Conservation (phyloP, 2,113 vertebrate species). For the Pampusana beccarii region DNA sequence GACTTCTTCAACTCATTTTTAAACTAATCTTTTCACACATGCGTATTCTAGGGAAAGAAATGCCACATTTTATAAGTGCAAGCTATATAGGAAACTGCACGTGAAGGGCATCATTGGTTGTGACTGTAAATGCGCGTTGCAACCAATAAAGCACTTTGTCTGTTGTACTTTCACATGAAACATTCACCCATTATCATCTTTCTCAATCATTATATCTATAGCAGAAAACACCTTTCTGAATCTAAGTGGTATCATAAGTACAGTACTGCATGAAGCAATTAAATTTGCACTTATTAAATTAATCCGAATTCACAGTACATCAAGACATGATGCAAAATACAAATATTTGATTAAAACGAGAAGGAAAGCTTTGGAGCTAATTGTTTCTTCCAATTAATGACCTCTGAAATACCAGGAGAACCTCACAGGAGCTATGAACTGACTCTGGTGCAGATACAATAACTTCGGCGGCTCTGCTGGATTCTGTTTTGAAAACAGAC, state of each 20-base stretch:
- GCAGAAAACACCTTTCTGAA: background rate
- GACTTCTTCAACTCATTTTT: background rate
- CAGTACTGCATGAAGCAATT: background rate
- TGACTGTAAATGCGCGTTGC: fast-evolving
- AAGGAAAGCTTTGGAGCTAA: background rate
- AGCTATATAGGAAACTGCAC: background rate
- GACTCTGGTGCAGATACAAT: background rate
- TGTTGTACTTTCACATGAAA: background rate
- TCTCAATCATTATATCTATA: background rate
- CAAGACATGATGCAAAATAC: background rate
- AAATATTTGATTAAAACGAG: background rate
- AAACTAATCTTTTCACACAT: background rate
- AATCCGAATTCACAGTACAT: background rate
- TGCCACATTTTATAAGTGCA: fast-evolving
- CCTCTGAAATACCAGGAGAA: background rate
- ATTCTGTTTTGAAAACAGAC: background rate
- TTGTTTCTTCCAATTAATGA: background rate
- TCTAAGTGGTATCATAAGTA: background rate
- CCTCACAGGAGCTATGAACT: background rate
- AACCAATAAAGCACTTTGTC: background rate
- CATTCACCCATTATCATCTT: background rate
- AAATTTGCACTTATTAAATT: background rate
- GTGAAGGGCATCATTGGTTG: fast-evolving
- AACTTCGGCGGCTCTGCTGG: background rate
- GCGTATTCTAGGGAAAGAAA: background rate